Evolutionary conservation across 2,113 vertebrate genomes (phyloP).

Genomic region (Tiliqua scincoides): DNA sequence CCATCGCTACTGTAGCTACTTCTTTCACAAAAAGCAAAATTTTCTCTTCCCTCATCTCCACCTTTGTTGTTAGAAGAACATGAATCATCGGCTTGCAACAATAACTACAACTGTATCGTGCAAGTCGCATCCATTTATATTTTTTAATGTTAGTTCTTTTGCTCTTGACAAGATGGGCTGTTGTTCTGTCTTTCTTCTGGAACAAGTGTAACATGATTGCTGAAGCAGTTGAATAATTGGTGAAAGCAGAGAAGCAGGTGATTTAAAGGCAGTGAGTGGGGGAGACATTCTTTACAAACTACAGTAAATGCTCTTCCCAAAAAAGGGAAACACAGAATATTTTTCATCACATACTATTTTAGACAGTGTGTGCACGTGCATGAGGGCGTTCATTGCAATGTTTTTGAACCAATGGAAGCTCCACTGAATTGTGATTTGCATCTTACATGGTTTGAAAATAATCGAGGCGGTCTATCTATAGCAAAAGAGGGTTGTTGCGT

Average conservation of each 20-base stretch:
- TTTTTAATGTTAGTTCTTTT: slow-evolving; percentile 82
- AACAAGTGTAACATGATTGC: slow-evolving; percentile 85
- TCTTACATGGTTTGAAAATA: neutral
- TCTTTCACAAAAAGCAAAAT: slow-evolving; percentile 74
- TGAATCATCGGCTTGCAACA: slow-evolving; percentile 83
- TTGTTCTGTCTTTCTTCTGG: slow-evolving; percentile 85
- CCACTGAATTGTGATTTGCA: neutral
- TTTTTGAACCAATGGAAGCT: neutral
- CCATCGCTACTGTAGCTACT: slow-evolving; percentile 77
- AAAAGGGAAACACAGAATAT: slow-evolving; percentile 74
- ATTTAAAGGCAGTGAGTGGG: slow-evolving; percentile 79
- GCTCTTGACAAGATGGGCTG: slow-evolving; percentile 83
- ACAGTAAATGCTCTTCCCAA: slow-evolving; percentile 77
- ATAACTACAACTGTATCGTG: slow-evolving; percentile 78
- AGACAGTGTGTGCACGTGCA: neutral
- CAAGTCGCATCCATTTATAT: slow-evolving; percentile 80
- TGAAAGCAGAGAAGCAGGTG: slow-evolving; percentile 81
- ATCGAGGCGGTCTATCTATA: no score
- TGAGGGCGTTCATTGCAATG: neutral
- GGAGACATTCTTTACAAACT: slow-evolving; percentile 69
- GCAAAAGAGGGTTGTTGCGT: no score
- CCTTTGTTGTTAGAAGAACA: slow-evolving; percentile 79
- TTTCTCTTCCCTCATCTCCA: slow-evolving; percentile 29
- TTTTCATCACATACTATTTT: slow-evolving; percentile 73
- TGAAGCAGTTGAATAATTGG: slow-evolving; percentile 83